Conservation (phyloP, 2,797 vertebrate species). For the Coregonus sp. region DNA sequence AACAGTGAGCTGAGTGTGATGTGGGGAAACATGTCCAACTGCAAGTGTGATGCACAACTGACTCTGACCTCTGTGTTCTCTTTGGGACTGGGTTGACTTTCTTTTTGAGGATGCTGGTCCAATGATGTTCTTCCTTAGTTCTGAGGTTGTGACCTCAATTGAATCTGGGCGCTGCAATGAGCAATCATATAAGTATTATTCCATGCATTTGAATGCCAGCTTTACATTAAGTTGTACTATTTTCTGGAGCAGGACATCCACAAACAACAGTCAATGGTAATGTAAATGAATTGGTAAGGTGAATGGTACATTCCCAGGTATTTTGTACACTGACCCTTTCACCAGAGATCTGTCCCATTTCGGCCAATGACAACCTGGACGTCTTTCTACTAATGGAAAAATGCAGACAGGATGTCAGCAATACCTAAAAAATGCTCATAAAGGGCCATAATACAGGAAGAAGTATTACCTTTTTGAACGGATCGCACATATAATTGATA, state of each 20-base stretch:
- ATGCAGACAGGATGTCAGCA: not conserved
- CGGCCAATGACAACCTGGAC: not conserved
- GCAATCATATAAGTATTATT: not conserved
- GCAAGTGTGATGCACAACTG: not conserved
- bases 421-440: not conserved
- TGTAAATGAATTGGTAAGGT: not conserved
- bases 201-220: not conserved
- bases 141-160: not conserved
- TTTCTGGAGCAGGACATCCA: not conserved
- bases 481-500: not conserved
- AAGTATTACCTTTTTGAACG: conserved; percentile 4
- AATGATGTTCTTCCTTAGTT: not conserved
- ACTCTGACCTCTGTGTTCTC: conserved; percentile 12
- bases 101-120: not conserved
- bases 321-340: not conserved
- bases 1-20: not conserved
- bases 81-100: conserved; percentile 3
- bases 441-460: not conserved
- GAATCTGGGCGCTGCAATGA: not conserved
- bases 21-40: not conserved
- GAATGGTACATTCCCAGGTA: not conserved
- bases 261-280: not conserved
- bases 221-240: not conserved
- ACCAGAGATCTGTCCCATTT: not conserved
- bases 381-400: not conserved